Conservation (phyloP, 2,888 invertebrate species). For the Teinopalpus imperialis region DNA sequence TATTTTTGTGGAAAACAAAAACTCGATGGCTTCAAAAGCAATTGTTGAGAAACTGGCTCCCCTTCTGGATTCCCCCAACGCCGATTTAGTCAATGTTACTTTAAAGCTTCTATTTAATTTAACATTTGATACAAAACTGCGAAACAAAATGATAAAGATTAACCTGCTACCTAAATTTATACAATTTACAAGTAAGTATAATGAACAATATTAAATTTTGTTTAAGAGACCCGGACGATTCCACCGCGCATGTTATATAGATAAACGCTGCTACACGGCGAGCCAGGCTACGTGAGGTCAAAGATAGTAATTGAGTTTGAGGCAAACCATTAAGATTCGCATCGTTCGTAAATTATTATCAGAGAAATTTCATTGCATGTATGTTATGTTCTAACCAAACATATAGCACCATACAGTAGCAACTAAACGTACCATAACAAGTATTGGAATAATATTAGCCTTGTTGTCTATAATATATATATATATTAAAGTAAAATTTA, state of each 20-base stretch:
- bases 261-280: no score
- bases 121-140: constrained; percentile 94
- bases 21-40: constrained; percentile 91
- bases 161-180: constrained; percentile 95
- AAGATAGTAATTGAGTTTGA: no score
- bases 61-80: constrained; percentile 85
- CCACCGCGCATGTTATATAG: background rate
- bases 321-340: no score
- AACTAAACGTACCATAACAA: no score
- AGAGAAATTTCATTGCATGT: no score
- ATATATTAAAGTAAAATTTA: no score
- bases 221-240: background rate
- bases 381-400: no score
- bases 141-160: constrained; percentile 94
- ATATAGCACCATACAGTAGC: no score
- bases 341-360: no score
- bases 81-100: constrained; percentile 90
- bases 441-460: no score
- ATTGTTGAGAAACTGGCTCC: constrained; percentile 92
- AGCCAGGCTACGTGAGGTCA: no score
- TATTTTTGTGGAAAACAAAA: constrained; percentile 96
- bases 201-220: constrained; percentile 26
- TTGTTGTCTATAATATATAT: no score
- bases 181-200: constrained; percentile 88
- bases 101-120: constrained; percentile 96